Evolutionary conservation across 2,113 vertebrate species (phyloP), one percentile per base, ranked within the genome.

Genomic region (Cairina moschata): DNA sequence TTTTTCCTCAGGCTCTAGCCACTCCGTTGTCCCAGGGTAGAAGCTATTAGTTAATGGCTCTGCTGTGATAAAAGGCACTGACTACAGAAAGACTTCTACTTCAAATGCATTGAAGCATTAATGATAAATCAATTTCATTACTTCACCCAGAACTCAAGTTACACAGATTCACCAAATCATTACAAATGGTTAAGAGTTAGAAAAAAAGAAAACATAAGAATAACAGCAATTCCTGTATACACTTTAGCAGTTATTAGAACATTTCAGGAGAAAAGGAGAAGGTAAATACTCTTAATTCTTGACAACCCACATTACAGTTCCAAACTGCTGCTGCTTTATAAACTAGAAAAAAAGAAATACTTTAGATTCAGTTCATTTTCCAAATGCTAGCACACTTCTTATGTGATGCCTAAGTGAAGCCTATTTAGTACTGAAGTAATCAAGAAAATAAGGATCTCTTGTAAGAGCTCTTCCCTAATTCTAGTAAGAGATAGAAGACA

Each of bases 21-120:
- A 59, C 81, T 50, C 40, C 74, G 26, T 38, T 68, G 81, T 78
- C 73, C 84, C 3, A 7, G 38, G 77, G 59, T 87, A 48, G 77
- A 94, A 95, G 56, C 74, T 84, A 59, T 84, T 87, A 83, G 87
- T 81, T 96, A 94, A 95, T 82, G 66, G 73, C 52, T 75, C 69
- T 87, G 56, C 74, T 79, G 34, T 17, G 48, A 90, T 68, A 71
- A 90, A 95, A 93, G 58, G 42, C 87, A 90, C 46, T 42, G 62
- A 87, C 54, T 79, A 58, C 54, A 78, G 62, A 75, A 84, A 72
- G 78, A 82, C 18, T 95, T 88, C 58, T 32, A 23, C 63, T 91
- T 89, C 81, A 82, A 89, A 84, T 42, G 84, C 71, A 56, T 2
- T 17, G 77, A 81, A 0, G 4, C 63, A 69, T 92, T 83, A 91